Percentiles rank a stretch among this genome's conserved stretches.
phyloP scores from a whole-genome alignment of 2,797 vertebrate species.

The Cuniculus paca region DNA sequence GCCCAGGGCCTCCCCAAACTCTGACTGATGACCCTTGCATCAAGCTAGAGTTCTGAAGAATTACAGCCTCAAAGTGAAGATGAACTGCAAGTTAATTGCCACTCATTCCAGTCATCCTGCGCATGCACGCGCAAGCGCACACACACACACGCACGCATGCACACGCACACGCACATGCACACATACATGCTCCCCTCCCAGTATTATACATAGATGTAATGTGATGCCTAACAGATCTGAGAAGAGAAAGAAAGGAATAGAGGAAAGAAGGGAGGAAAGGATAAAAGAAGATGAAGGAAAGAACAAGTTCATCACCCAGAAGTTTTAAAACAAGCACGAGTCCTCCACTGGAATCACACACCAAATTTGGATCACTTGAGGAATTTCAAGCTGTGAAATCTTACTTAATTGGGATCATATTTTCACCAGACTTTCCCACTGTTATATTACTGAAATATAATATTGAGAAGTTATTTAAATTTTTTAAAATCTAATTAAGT shows the following conservation, averaged over 20 bases:
- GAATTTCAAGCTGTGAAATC: neutral
- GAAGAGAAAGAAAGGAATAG: neutral
- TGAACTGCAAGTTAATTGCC: neutral
- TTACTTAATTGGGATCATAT: neutral
- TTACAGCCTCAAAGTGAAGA: neutral
- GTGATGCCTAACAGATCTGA: neutral
- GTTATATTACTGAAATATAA: neutral
- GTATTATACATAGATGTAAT: neutral
- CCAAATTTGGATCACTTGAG: neutral
- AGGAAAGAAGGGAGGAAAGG: neutral
- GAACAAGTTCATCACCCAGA: neutral
- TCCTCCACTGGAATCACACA: neutral
- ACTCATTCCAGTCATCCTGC: too few species aligned
- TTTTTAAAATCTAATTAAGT: neutral
- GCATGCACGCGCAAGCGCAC: too few species aligned
- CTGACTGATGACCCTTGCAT: neutral
- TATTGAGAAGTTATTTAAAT: neutral
- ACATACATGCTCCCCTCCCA: neutral
- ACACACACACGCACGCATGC: too few species aligned
- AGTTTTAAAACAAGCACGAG: neutral
- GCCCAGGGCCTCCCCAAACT: neutral
- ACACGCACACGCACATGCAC: too few species aligned
- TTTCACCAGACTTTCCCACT: neutral
- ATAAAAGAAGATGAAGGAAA: neutral
- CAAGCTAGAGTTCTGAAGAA: neutral